These are phyloP conservation scores for Cettia cetti DNA, from an alignment of 2,113 vertebrate genomes.

Conservation along the genomic window DNA sequence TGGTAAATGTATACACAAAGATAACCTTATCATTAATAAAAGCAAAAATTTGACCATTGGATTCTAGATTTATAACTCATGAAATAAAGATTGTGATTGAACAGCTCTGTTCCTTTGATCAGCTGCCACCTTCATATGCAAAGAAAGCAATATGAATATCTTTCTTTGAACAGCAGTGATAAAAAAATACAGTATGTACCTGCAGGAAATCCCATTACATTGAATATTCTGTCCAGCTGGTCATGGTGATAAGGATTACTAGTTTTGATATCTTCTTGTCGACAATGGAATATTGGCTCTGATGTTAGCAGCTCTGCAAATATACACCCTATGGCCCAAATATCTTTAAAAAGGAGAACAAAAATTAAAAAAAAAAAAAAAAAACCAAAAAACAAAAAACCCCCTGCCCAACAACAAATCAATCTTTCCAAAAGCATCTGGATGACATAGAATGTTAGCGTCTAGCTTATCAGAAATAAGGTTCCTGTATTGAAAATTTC, in stretches of 20 bases:
- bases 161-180: constrained; percentile 60
- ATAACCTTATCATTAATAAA: not conserved
- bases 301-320: constrained; percentile 99
- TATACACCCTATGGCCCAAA: constrained; percentile 99
- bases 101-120: constrained; percentile 35
- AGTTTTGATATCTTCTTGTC: constrained; percentile 99
- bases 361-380: not conserved
- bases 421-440: constrained; percentile 66
- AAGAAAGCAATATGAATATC: constrained; percentile 31
- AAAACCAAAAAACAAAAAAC: too few species aligned
- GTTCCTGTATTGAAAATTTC: not conserved
- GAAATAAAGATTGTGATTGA: constrained; percentile 21
- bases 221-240: constrained; percentile 99
- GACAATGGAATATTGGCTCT: constrained; percentile 99
- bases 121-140: constrained; percentile 41
- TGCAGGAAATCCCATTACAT: constrained; percentile 99
- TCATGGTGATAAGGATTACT: constrained; percentile 99
- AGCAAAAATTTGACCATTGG: not conserved
- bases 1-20: not conserved
- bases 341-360: constrained; percentile 81
- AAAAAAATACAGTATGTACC: constrained; percentile 76
- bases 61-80: not conserved
- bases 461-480: not conserved
- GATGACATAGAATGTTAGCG: not conserved
- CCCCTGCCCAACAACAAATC: constrained; percentile 59